Evolutionary conservation across 2,113 vertebrate species (phyloP), one percentile per base, ranked within the genome.

Genomic region (Equus przewalskii): DNA sequence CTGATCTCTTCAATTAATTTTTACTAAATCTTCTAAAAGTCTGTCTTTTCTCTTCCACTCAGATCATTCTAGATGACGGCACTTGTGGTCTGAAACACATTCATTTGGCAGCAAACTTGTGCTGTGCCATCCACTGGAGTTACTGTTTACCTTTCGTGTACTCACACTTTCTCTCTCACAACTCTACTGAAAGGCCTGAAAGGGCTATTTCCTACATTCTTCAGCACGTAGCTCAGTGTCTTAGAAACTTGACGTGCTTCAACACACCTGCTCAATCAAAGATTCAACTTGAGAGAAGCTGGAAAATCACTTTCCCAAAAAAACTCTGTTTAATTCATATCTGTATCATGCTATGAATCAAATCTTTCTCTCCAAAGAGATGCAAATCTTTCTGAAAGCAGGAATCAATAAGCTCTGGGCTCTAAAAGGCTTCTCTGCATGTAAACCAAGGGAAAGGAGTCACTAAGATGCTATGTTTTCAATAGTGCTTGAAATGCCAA

Each of bases 291-390:
- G 22, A 91, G 26, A 87, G 36, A 49, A 89, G 18, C 65, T 82
- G 83, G 56, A 56, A 89, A 33, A 11, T 49, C 51, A 67, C 36
- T 80, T 56, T 87, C 60, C 80, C 22, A 6, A 19, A 62, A 58
- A 72, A 92, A 86, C n/a, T 12, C 56, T 82, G 18, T 49, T 67
- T 62, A 67, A 60, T 49, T 88, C 28, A 0, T 26, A 73, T 62
- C 64, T 94, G 16, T 76, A 56, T 67, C 72, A 82, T 16, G 56
- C 65, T 75, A 49, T 0, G 1, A 81, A 65, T 58, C 30, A 65
- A 96, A 75, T 14, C 11, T 58, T 51, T 89, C 67, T 60, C n/a
- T 67, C 54, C 44, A 75, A 92, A 93, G 75, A 60, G 36, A 93
- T 67, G 51, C 18, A 72, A 82, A 75, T 89, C 69, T 82, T 86